These are phyloP conservation scores for Acanthopleura granulata DNA, from an alignment of 2,888 invertebrate species.

Conservation along the genomic window DNA sequence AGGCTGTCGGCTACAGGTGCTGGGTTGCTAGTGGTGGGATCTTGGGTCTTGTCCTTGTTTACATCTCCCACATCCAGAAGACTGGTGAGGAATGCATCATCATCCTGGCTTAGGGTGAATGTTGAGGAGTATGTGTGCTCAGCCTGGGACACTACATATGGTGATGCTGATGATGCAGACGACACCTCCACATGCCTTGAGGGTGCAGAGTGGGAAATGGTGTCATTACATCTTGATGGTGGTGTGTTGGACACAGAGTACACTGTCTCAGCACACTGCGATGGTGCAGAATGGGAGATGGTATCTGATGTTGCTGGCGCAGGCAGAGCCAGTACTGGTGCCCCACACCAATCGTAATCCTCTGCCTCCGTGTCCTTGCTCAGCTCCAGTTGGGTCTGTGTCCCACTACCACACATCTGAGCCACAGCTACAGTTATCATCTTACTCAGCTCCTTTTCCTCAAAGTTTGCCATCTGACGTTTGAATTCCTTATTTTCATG, in stretches of 20 bases:
- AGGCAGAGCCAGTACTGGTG: no score
- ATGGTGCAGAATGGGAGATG: neutral
- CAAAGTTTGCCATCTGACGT: neutral
- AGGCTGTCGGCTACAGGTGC: neutral
- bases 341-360: no score
- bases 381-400: no score
- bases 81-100: neutral
- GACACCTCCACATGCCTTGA: no score
- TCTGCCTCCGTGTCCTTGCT: no score
- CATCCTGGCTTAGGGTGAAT: neutral
- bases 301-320: neutral
- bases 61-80: neutral
- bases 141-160: no score
- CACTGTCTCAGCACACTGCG: neutral
- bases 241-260: no score
- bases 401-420: no score
- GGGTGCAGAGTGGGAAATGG: no score
- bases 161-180: no score
- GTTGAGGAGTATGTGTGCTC: neutral
- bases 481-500: neutral
- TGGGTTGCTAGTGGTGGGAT: neutral
- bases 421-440: neutral
- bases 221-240: no score
- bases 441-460: neutral
- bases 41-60: neutral